phyloP scores from a whole-genome alignment of 1,140 invertebrate genomes.

The Apis mellifera region Amel_HAv3.1 CM009936.2:6512001-6512500 shows the following conservation, averaged over 20 bases:
- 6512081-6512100: conserved; percentile 17
- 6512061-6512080: neutral
- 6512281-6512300: conserved; percentile 32
- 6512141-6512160: conserved; percentile 18
- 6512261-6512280: conserved; percentile 46
- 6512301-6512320: neutral
- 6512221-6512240: conserved; percentile 25
- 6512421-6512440: no score
- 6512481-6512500: no score
- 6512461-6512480: no score
- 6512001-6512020: neutral
- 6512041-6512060: neutral
- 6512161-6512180: conserved; percentile 1
- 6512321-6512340: neutral
- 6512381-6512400: no score
- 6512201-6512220: conserved; percentile 1
- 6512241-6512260: conserved; percentile 44
- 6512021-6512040: neutral
- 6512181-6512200: conserved; percentile 22
- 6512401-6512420: no score
- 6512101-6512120: conserved; percentile 27
- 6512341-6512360: neutral
- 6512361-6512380: no score
- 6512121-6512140: conserved; percentile 39
- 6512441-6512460: no score